Base-by-base conservation (phyloP, 2,113 vertebrate species). In the Stigmatopora nigra region DNA sequence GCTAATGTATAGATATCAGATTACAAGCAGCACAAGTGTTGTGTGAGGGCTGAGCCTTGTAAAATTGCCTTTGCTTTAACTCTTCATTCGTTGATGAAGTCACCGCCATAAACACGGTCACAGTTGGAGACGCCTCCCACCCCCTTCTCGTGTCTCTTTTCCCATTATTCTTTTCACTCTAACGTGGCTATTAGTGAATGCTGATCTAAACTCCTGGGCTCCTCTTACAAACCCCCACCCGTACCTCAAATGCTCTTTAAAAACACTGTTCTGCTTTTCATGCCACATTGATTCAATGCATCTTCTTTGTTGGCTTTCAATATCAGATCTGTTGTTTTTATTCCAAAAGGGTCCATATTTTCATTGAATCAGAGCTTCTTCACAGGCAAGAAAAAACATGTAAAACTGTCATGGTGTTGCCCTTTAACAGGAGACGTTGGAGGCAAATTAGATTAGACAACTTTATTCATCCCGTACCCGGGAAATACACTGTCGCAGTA, bases 1-100 rank as follows among this genome's bases (percentile, higher is more conserved):
- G 53, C 13, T 31, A 53, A 25, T 20, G 25, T 31, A 51, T 65
- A n/a, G 61, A 11, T 38, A 55, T 67, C 36, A 48, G 12, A 10
- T 59, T 16, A 20, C 62, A 45, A 25, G 60, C 20, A 7, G 7
- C 52, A 49, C 65, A 63, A 62, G 61, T 71, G n/a, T 5, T 38
- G 61, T 22, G 19, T 19, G 35, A 38, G 47, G 48, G 35, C 15
- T 56, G n/a, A 5, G 12, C 0, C 46, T 17, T 64, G 15, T 10
- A 67, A 61, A 66, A 19, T 19, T 35, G n/a, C 8, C 19, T 22
- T 44, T 16, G 31, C 45, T 71, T 63, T 75, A 61, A 53, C n/a
- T 64, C 71, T 73, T 71, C n/a, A 64, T 65, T 68, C 68, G 17
- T 55, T 53, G 64, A 76, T 85, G 79, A 87, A 67, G 87, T 89